Evolutionary conservation across 2,888 invertebrate species (phyloP).

Genomic region (Ctenicera cuprea): DNA sequence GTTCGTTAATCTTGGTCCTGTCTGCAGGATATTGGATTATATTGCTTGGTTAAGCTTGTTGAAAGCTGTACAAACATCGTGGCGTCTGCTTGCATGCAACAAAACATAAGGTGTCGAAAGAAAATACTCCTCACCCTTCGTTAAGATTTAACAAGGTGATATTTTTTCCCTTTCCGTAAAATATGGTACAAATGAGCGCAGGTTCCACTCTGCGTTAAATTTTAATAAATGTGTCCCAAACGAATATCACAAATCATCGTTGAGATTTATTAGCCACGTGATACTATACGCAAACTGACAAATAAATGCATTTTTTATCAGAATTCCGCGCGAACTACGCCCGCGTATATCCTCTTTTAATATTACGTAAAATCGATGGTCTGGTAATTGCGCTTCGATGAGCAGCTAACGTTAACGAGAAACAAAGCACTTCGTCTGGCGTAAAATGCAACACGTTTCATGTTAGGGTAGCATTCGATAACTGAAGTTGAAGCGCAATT

Average conservation of each 20-base stretch:
- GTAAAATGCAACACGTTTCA: conserved; percentile 35
- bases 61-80: conserved; percentile 45
- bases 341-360: conserved; percentile 23
- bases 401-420: conserved; percentile 20
- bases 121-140: conserved; percentile 1
- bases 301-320: conserved; percentile 41
- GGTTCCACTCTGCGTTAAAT: conserved; percentile 5
- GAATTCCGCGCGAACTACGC: conserved; percentile 21
- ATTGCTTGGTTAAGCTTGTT: conserved; percentile 49
- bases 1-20: conserved; percentile 56
- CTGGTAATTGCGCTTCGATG: conserved; percentile 27
- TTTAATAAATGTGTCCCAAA: conserved; percentile 41
- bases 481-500: conserved; percentile 18
- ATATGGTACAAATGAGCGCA: conserved; percentile 23
- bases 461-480: not conserved
- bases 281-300: conserved; percentile 30
- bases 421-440: conserved; percentile 24
- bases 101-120: not conserved
- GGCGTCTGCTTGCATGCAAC: conserved; percentile 21
- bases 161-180: conserved; percentile 19
- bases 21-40: conserved; percentile 55
- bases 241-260: conserved; percentile 38
- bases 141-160: conserved; percentile 27
- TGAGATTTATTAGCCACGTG: conserved; percentile 27
- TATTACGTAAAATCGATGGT: conserved; percentile 28